These are phyloP conservation scores for Harpagifer antarcticus DNA, from an alignment of 2,797 vertebrate species.

Conservation along the genomic window DNA sequence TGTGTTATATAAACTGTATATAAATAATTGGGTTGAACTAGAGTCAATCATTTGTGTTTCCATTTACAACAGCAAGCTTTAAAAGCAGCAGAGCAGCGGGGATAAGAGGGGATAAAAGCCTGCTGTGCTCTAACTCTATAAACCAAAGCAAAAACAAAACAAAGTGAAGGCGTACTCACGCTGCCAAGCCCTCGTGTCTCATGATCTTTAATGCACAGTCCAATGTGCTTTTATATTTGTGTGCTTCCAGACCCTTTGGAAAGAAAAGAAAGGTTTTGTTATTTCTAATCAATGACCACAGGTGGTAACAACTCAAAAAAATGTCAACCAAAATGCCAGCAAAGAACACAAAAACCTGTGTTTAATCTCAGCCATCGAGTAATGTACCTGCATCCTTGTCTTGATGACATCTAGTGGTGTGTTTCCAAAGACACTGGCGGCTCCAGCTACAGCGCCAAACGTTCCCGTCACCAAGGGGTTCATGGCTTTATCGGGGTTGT, in stretches of 20 bases:
- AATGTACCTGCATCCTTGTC: conserved; percentile 93
- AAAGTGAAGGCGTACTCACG: conserved; percentile 85
- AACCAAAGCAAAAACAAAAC: conserved; percentile 2
- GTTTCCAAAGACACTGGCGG: conserved; percentile 96
- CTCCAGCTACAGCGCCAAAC: conserved; percentile 92
- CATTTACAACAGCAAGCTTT: background rate
- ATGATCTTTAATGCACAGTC: conserved; percentile 94
- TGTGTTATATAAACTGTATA: too few relatives aligned
- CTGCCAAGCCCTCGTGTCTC: conserved; percentile 89
- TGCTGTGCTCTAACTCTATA: background rate
- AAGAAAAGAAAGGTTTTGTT: background rate
- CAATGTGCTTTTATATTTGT: conserved; percentile 93
- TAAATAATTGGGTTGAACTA: background rate
- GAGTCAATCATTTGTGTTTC: background rate
- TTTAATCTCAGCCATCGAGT: background rate
- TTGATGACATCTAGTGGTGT: conserved; percentile 96
- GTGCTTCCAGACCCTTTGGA: conserved; percentile 91
- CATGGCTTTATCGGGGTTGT: conserved; percentile 89
- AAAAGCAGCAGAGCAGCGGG: background rate
- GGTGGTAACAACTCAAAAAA: background rate
- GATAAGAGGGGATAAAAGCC: background rate
- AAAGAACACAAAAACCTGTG: background rate
- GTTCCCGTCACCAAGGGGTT: conserved; percentile 91
- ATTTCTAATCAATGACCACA: background rate
- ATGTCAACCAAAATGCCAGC: background rate